These are phyloP conservation scores for Drosophila meridionalis DNA, from an alignment of 2,888 invertebrate genomes.

Conservation along the genomic window DNA sequence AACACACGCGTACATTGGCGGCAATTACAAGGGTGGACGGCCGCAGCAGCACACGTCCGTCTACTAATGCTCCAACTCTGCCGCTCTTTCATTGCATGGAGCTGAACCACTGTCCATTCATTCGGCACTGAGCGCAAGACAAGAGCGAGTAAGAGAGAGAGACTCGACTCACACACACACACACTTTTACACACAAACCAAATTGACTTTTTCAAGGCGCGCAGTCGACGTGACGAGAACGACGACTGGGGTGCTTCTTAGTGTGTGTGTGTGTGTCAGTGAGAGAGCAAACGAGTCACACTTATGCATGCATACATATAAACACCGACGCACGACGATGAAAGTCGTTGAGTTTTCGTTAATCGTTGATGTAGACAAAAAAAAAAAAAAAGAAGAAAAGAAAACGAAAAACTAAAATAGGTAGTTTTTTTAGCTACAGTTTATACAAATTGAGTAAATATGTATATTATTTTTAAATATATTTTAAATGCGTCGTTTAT, in stretches of 20 bases:
- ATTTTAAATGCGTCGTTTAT: slow-evolving; percentile 34
- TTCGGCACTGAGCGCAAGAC: slow-evolving; percentile 43
- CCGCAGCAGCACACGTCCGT: slow-evolving; percentile 45
- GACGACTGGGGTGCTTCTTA: slow-evolving; percentile 44
- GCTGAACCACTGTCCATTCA: slow-evolving; percentile 68
- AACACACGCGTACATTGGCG: slow-evolving; percentile 46
- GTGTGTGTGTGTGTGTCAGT: slow-evolving; percentile 28
- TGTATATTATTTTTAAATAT: slow-evolving; percentile 18
- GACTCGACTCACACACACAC: slow-evolving; percentile 30
- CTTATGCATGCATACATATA: slow-evolving; percentile 38
- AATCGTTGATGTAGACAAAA: slow-evolving; percentile 83
- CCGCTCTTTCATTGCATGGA: slow-evolving; percentile 23
- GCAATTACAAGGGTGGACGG: slow-evolving; percentile 77
- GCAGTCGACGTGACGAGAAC: slow-evolving; percentile 57
- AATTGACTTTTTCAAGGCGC: slow-evolving; percentile 75
- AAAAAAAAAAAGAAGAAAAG: slow-evolving; percentile 22
- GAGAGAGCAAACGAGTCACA: slow-evolving; percentile 48
- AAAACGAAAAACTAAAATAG: slow-evolving; percentile 57
- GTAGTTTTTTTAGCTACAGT: slow-evolving; percentile 60
- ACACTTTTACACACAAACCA: slow-evolving; percentile 20
- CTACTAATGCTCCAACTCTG: slow-evolving; percentile 34
- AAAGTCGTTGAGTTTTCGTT: slow-evolving; percentile 82
- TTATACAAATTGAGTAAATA: slow-evolving; percentile 54
- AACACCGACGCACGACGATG: slow-evolving; percentile 74
- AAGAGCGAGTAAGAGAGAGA: slow-evolving; percentile 43